Evolutionary conservation across 2,797 vertebrate species (phyloP).

Genomic region (Iguana delicatissima): DNA sequence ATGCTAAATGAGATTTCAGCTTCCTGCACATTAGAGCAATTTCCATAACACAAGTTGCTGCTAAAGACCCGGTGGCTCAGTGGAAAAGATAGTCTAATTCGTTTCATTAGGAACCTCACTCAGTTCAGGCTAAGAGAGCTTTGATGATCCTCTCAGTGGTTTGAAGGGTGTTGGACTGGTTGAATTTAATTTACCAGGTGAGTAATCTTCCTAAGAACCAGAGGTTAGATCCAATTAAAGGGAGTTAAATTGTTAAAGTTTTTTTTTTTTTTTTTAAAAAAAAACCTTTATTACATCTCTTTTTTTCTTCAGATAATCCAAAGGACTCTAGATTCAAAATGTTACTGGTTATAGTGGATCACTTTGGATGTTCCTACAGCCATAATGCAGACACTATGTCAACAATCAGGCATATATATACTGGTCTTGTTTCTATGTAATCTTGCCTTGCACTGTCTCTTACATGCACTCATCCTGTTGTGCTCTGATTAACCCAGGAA

Average conservation of each 20-base stretch:
- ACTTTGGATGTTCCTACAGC: neutral
- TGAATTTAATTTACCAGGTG: constrained; percentile 55
- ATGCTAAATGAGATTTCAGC: constrained; percentile 26
- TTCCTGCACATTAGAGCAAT: constrained; percentile 27
- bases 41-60: constrained; percentile 1
- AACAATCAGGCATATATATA: neutral
- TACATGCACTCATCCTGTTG: neutral
- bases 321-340: neutral
- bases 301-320: constrained; percentile 1
- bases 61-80: neutral
- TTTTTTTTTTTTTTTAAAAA: neutral
- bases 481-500: neutral
- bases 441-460: neutral
- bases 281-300: constrained; percentile 22
- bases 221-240: constrained; percentile 48
- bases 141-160: constrained; percentile 20
- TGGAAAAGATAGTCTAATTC: neutral
- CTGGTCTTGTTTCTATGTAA: neutral
- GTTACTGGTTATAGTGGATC: neutral
- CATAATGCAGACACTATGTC: too few species aligned
- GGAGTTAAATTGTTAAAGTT: constrained; percentile 42
- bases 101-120: constrained; percentile 30
- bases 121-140: neutral
- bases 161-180: constrained; percentile 34
- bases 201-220: constrained; percentile 47